Base-by-base conservation (phyloP, 2,113 vertebrate species). In the Spermophilus dauricus region DNA sequence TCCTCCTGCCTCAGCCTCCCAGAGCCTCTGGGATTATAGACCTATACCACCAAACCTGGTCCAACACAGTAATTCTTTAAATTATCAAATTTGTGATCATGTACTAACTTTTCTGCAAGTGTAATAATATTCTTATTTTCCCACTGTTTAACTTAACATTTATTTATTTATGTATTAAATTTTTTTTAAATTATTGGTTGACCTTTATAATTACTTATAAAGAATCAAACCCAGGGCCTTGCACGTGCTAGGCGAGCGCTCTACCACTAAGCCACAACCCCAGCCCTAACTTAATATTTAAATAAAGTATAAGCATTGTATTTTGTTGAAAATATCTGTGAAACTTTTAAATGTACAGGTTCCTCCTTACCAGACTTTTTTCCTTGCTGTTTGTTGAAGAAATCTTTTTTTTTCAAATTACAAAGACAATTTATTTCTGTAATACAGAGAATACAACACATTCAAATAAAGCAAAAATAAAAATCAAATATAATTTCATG, bases 331-430 rank as follows among this genome's bases (percentile, higher is more conserved):
- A 96, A 37, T 91, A 2, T 76, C 32, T 91, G 53, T 78, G 45
- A 84, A 91, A 16, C 69, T n/a, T 90, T 94, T 93, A 86, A 67
- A 80, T 91, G 4, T 85, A 34, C 89, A 76, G 28, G 2, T 83
- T 84, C 18, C 3, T 17, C 28, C 24, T 75, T 18, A 85, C 28
- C 51, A 75, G 9, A 73, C 5, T 78, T 48, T 88, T 48, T 94
- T 83, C 26, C 22, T 90, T 94, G 72, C 53, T 90, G 0, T 72
- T 83, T 97, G 69, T 89, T 94, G 88, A 94, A 73, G 84, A 91
- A 95, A 56, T 6, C 18, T 53, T 53, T 53, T 51, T 48, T 51
- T 69, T 32, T 89, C 76, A 83, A 91, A 86, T 42, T 77, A 58
- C 5, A 86, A 78, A 32, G 37, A 83, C 16, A 77, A 81, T 76